Evolutionary conservation across 2,797 vertebrate species (phyloP).

Genomic region (Cryptoblepharus egeriae): DNA sequence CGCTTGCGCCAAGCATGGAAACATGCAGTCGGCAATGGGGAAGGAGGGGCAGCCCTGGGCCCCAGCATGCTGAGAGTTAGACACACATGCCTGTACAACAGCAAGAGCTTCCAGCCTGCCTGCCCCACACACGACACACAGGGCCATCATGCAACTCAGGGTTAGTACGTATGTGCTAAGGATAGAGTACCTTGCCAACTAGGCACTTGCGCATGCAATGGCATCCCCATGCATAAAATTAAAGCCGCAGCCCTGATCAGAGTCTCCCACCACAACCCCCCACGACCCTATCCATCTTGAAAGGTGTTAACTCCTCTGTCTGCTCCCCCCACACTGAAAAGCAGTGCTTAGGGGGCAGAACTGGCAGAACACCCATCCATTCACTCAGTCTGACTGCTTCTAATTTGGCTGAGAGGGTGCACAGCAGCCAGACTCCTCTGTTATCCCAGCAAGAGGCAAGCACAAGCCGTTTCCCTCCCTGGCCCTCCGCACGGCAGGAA

Average conservation of each 20-base stretch:
- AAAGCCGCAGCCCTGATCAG: neutral
- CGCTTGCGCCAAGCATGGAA: neutral
- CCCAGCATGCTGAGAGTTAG: slow-evolving; percentile 43
- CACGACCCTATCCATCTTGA: neutral
- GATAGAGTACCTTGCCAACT: too few species aligned
- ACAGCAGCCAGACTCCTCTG: too few species aligned
- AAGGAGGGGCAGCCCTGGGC: neutral
- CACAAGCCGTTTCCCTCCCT: too few species aligned
- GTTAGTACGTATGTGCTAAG: slow-evolving; percentile 72
- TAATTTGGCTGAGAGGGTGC: neutral
- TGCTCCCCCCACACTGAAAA: too few species aligned
- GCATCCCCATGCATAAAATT: slow-evolving; percentile 9
- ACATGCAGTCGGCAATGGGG: too few species aligned
- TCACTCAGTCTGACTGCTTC: too few species aligned
- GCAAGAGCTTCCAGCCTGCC: slow-evolving; percentile 64
- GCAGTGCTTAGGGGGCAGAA: neutral
- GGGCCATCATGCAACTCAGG: slow-evolving; percentile 31
- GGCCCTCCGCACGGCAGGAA: too few species aligned
- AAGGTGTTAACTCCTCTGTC: too few species aligned
- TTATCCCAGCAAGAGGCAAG: too few species aligned
- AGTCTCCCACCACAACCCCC: too few species aligned
- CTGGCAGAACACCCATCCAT: too few species aligned
- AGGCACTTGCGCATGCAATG: slow-evolving; percentile 38
- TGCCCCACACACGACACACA: fast-evolving
- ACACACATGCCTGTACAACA: slow-evolving; percentile 44